A percentile compares a stretch with the other conserved stretches of the same genome.
phyloP scores from a whole-genome alignment of 2,888 invertebrate genomes.

The Phlogophora meticulosa region DNA sequence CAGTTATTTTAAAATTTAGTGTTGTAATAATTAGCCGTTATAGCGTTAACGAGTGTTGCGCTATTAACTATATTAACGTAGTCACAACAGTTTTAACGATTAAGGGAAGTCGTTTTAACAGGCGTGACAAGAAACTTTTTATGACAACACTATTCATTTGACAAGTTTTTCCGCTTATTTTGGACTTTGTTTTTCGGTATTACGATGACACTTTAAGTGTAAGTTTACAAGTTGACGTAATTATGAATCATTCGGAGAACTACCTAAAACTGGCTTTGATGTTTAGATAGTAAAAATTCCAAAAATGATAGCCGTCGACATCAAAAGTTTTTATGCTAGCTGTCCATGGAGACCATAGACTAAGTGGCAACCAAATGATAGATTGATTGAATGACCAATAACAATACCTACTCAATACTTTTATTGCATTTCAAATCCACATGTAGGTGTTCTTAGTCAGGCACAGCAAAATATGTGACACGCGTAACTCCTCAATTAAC shows the following conservation, averaged over 20 bases:
- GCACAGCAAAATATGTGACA: no score
- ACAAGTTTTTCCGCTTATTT: constrained; percentile 61
- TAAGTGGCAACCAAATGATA: neutral
- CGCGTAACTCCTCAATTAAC: neutral
- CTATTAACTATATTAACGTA: constrained; percentile 78
- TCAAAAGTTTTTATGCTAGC: constrained; percentile 39
- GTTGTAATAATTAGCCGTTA: constrained; percentile 79
- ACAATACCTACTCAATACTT: no score
- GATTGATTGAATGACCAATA: neutral
- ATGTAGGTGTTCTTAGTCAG: no score
- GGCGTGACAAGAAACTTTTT: constrained; percentile 72
- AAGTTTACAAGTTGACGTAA: constrained; percentile 50
- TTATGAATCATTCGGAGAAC: constrained; percentile 45
- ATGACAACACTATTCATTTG: constrained; percentile 64
- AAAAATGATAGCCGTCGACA: constrained; percentile 17
- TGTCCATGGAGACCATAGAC: neutral
- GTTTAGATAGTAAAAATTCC: constrained; percentile 38
- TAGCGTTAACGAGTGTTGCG: constrained; percentile 75
- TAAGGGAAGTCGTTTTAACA: constrained; percentile 80
- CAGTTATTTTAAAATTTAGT: constrained; percentile 74
- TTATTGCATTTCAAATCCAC: no score
- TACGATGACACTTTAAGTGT: constrained; percentile 50
- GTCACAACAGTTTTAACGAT: constrained; percentile 77
- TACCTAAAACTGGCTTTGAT: constrained; percentile 51
- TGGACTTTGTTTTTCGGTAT: constrained; percentile 60